Percentiles rank a stretch among this genome's conserved stretches.
phyloP scores from a whole-genome alignment of 1,140 invertebrate species.

The Mylabris phalerata region DNA sequence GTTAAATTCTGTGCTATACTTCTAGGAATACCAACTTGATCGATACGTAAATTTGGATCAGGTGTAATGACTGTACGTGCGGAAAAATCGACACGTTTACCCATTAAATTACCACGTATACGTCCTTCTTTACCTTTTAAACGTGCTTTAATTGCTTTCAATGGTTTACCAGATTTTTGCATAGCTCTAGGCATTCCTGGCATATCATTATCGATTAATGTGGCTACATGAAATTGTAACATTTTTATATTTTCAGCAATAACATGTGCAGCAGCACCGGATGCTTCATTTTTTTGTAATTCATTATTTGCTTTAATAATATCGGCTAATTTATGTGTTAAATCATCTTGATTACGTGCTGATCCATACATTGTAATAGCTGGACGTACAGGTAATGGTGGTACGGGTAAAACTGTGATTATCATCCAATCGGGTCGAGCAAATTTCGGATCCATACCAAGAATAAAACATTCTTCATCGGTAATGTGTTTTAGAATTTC shows the following conservation, averaged over 20 bases:
- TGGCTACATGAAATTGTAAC: constrained; percentile 98
- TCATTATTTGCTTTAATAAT: constrained; percentile 99
- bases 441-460: constrained; percentile 95
- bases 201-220: constrained; percentile 97
- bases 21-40: constrained; percentile 97
- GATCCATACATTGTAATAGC: constrained; percentile 99
- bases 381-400: constrained; percentile 86
- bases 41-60: constrained; percentile 96
- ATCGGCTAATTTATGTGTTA: constrained; percentile 97
- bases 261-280: constrained; percentile 94
- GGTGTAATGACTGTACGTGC: constrained; percentile 99
- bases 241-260: constrained; percentile 96
- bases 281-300: constrained; percentile 87
- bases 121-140: constrained; percentile 94
- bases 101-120: constrained; percentile 98
- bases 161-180: constrained; percentile 97
- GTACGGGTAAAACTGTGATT: constrained; percentile 93
- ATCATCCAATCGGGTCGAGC: constrained; percentile 99
- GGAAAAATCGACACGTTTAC: constrained; percentile 99
- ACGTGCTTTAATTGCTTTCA: constrained; percentile 94
- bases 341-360: constrained; percentile 97
- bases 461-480: constrained; percentile 93
- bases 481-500: constrained; percentile 96
- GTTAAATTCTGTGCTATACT: constrained; percentile 99
- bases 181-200: constrained; percentile 95